Base-by-base conservation (phyloP, 2,113 vertebrate species). In the Cyanoliseus patagonus region DNA sequence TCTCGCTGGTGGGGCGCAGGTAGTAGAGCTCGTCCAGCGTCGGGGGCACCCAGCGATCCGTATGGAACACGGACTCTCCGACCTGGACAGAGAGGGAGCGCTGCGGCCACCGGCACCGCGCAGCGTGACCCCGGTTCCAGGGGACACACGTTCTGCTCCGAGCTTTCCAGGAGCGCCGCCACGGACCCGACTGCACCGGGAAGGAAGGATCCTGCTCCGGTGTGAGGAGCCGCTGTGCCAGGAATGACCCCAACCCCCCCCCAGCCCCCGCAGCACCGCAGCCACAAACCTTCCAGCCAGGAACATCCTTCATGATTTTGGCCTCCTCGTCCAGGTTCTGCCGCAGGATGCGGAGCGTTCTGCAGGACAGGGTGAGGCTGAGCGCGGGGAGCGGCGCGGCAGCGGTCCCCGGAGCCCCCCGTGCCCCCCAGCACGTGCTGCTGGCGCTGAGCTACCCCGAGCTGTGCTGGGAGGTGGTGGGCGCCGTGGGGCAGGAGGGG, bases 251-350 rank as follows among this genome's bases (percentile, higher is more conserved):
- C 53, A 16, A 31, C 5, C 31, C 3, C 19, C 53, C 19, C 12
- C 31, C 28, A 11, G 11, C 18, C 53, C 46, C 2, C 1, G 46
- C 46, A 57, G 20, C 53, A 3, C 53, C 11, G 30, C 17, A 20
- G 53, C 19, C n/a, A 82, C 97, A 33, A 94, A 99, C 99, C 99
- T 99, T 99, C 99, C 99, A 99, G 28, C 97, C 98, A 0, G 99
- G 99, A 69, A 99, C 98, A 1, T 99, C 99, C 96, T 96, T 99
- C 99, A 99, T 99, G 97, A 99, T 87, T 39, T 98, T 49, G 8
- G 99, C 98, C 67, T 99, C 99, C 72, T 99, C 99, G 19, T 99
- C 99, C 78, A 99, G 95, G 94, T 99, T 99, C 96, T 99, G 97
- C 44, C 98, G 97, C 81, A 99, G 78, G 81, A 99, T 83, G 42